Base-by-base conservation (phyloP, 2,888 invertebrate genomes). In the Eurois occulta region DNA sequence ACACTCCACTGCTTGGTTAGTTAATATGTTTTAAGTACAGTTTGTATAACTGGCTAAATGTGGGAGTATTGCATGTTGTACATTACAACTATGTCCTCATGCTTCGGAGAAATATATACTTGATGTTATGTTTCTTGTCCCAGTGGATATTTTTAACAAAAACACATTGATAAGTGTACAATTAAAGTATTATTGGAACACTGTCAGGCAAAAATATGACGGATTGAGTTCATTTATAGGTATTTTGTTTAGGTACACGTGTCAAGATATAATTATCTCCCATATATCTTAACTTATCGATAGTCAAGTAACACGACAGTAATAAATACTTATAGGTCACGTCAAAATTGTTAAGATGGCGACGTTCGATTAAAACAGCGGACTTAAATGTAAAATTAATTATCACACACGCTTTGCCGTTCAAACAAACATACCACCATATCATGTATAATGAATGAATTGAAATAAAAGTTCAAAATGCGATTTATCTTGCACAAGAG, bases 391-490 rank as follows among this genome's bases (percentile, higher is more conserved):
- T 38, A n/a, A 48, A 58, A 71, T 72, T 72, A 48, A 83, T 80
- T 60, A 75, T 16, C 18, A 71, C 55, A 16, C n/a, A 65, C 52
- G 52, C 55, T 48, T 68, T 68, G 62, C n/a, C 13, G 10, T 48
- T 52, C 64, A 67, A 73, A 80, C 4, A 71, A 5, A 41, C 18
- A 60, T 28, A n/a, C 7, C 18, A 52, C 52, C 73, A n/a, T n/a
- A n/a, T n/a, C n/a, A n/a, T n/a, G n/a, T 41, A 10, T 41, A 64
- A 80, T 73, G 38, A 76, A 73, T 76, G 84, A 80, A 80, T 72
- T 80, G 48, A 64, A 28, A 65, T 18, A 65, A 70, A 73, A 55
- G 7, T 72, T 64, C 48, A 68, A 77, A 73, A 32, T 4, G 55
- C 60, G 32, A 80, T 77, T 71, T 60, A 66, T 71, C 16, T 52